phyloP scores from a whole-genome alignment of 1,140 invertebrate genomes.

The Geopemphigus sp. region DNA sequence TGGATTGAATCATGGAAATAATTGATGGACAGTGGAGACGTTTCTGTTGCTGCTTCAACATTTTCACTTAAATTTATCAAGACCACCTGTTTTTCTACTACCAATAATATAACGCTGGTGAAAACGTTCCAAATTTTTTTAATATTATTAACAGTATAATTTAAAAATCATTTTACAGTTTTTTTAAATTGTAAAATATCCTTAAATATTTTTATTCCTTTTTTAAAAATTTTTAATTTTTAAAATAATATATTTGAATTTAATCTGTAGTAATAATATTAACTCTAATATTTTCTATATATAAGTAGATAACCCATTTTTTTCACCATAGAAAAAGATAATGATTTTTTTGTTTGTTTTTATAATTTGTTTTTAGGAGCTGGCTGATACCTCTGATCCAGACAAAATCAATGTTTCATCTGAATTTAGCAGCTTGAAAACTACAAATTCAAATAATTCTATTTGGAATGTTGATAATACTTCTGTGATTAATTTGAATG shows the following conservation, averaged over 20 bases:
- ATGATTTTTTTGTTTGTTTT: slow-evolving; percentile 5
- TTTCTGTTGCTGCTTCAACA: not conserved
- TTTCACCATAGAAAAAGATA: not conserved
- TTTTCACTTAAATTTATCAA: slow-evolving; percentile 42
- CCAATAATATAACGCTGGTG: not conserved
- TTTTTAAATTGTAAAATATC: slow-evolving; percentile 14
- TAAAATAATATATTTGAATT: not conserved
- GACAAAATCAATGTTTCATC: not conserved
- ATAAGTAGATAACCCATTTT: not conserved
- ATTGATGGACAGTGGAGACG: not conserved
- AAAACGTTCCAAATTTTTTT: not conserved
- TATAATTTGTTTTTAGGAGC: slow-evolving; percentile 40
- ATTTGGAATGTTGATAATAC: slow-evolving; percentile 15
- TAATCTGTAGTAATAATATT: slow-evolving; percentile 4
- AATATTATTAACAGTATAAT: not conserved
- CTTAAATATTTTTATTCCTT: not conserved
- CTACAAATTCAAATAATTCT: slow-evolving; percentile 2
- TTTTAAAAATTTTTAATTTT: not conserved
- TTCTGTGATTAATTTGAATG: slow-evolving; percentile 58
- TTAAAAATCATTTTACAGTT: slow-evolving; percentile 2
- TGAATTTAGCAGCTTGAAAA: slow-evolving; percentile 5
- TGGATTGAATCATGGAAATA: not conserved
- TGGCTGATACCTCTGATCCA: slow-evolving; percentile 17
- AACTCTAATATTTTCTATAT: slow-evolving; percentile 22
- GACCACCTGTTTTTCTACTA: slow-evolving; percentile 30